Evolutionary conservation across 1,140 invertebrate species (phyloP).

Genomic region (Panagrolaimus sp.): DNA sequence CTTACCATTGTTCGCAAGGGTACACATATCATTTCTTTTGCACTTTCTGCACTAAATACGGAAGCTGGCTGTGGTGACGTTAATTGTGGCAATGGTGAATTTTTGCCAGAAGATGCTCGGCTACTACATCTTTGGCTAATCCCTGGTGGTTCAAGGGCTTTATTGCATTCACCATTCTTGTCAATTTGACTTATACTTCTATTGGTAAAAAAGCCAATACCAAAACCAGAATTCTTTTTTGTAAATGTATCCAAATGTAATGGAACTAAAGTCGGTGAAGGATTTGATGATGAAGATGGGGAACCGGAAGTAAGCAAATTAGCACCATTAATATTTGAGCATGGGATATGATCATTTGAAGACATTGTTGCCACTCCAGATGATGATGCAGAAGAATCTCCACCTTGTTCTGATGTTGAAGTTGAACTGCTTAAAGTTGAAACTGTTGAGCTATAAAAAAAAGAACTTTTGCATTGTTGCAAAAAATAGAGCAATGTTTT

Average conservation of each 20-base stretch:
- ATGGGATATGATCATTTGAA: neutral
- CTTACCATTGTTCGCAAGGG: constrained; percentile 46
- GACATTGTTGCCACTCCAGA: constrained; percentile 9
- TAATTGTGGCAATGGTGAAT: neutral
- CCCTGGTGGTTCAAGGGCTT: neutral
- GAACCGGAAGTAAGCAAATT: too few relatives aligned
- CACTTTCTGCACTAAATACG: neutral
- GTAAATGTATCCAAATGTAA: neutral
- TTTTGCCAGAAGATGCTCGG: neutral
- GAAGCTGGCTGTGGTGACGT: neutral
- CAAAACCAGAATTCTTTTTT: too few relatives aligned
- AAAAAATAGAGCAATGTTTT: too few relatives aligned
- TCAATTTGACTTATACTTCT: too few relatives aligned
- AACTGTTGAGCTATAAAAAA: constrained; percentile 3
- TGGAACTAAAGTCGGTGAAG: neutral
- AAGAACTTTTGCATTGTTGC: too few relatives aligned
- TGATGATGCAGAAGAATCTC: neutral
- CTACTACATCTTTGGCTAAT: neutral
- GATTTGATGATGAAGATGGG: neutral
- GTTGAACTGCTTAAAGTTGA: neutral
- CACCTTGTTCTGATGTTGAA: neutral
- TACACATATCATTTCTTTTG: constrained; percentile 11
- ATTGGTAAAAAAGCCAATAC: neutral
- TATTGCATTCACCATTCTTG: neutral
- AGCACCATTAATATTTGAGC: neutral